A percentile compares a stretch with the other conserved stretches of the same genome.
These are phyloP conservation scores for Synergus gifuensis DNA, from an alignment of 2,888 invertebrate species.

Conservation along the genomic window DNA sequence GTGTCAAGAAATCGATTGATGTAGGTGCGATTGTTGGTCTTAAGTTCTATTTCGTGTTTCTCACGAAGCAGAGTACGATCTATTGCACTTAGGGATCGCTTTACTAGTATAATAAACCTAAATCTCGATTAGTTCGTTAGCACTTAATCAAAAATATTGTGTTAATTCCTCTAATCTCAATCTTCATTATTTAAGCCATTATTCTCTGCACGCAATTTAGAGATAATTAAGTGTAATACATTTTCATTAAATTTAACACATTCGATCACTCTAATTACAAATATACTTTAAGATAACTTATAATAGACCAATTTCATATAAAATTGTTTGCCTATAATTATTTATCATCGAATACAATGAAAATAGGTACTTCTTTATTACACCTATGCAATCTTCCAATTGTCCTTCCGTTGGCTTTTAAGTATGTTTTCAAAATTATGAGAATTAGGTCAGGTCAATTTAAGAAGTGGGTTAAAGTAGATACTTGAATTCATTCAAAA, in stretches of 20 bases:
- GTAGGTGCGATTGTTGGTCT: neutral
- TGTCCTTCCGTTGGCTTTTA: neutral
- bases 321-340: too few relatives aligned
- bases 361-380: neutral
- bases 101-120: neutral
- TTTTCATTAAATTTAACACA: neutral
- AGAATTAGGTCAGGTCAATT: slow-evolving; percentile 7
- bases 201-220: neutral
- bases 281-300: neutral
- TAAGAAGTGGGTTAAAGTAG: neutral
- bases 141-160: slow-evolving; percentile 5
- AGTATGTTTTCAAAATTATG: neutral
- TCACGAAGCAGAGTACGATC: neutral
- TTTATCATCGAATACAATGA: neutral
- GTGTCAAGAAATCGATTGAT: slow-evolving; percentile 9
- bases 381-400: neutral
- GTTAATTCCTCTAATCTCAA: neutral
- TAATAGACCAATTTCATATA: neutral
- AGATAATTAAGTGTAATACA: neutral
- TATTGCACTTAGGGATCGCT: neutral
- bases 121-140: neutral
- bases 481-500: slow-evolving; percentile 11
- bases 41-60: slow-evolving; percentile 25
- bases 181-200: neutral
- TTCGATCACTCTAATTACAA: neutral